phyloP scores from a whole-genome alignment of 2,888 invertebrate genomes.

The Drosophila rubida region DNA sequence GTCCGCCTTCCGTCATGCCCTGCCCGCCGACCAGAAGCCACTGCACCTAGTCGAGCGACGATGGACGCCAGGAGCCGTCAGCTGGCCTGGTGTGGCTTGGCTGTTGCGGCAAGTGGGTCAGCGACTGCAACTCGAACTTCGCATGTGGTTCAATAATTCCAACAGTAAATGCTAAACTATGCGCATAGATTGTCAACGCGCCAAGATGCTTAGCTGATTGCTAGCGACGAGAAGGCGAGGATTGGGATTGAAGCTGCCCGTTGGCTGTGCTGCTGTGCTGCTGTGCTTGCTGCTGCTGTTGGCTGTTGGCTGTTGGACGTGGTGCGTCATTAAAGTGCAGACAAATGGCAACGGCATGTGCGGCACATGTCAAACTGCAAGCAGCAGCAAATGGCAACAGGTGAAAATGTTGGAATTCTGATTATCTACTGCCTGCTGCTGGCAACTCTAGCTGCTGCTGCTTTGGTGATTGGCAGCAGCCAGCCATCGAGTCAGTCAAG shows the following conservation, averaged over 20 bases:
- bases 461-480: constrained; percentile 26
- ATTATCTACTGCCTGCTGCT: constrained; percentile 63
- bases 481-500: constrained; percentile 25
- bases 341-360: constrained; percentile 82
- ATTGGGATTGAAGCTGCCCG: constrained; percentile 44
- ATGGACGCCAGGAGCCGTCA: constrained; percentile 26
- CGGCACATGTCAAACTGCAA: constrained; percentile 81
- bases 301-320: constrained; percentile 49
- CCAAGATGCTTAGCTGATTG: constrained; percentile 73
- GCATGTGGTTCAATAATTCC: constrained; percentile 74
- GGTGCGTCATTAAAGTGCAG: constrained; percentile 81
- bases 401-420: constrained; percentile 82
- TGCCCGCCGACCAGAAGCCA: background rate
- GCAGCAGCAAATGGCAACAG: constrained; percentile 74
- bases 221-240: constrained; percentile 49
- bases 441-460: constrained; percentile 43
- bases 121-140: constrained; percentile 63
- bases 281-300: constrained; percentile 20
- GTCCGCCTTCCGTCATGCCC: background rate
- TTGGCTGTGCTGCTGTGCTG: constrained; percentile 13
- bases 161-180: constrained; percentile 76
- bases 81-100: constrained; percentile 29
- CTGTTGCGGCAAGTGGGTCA: constrained; percentile 54
- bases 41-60: background rate
- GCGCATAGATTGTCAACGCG: constrained; percentile 77